These are phyloP conservation scores for Egretta garzetta DNA, from an alignment of 2,113 vertebrate genomes.

Conservation along the genomic window DNA sequence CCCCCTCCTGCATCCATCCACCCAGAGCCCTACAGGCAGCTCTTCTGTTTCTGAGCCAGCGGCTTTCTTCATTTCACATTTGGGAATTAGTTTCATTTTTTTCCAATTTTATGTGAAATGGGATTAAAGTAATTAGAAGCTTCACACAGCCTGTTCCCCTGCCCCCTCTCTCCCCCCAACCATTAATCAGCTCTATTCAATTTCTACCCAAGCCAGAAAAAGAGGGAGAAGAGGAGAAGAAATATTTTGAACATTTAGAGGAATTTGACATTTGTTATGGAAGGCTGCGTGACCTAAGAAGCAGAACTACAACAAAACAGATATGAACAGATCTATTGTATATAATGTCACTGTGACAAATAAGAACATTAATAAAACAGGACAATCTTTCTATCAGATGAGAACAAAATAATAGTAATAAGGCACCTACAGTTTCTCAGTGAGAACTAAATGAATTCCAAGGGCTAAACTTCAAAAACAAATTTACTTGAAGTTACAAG, in stretches of 20 bases:
- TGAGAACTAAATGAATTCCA: background rate
- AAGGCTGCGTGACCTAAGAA: background rate
- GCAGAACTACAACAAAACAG: background rate
- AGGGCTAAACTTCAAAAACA: background rate
- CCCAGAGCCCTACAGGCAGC: background rate
- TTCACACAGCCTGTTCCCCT: background rate
- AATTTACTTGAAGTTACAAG: background rate
- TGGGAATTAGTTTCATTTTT: background rate
- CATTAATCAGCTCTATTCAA: background rate
- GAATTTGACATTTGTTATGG: background rate
- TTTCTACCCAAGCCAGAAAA: background rate
- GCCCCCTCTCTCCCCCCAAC: too few species aligned
- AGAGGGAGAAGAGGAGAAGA: background rate
- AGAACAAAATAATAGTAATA: background rate
- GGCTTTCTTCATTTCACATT: background rate
- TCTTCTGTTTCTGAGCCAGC: background rate
- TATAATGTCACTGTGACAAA: background rate
- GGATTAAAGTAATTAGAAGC: slow-evolving; percentile 3
- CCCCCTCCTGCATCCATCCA: background rate
- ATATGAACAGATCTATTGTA: background rate
- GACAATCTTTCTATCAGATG: background rate
- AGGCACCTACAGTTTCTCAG: background rate
- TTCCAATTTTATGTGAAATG: background rate
- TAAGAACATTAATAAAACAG: background rate
- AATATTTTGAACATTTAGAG: background rate